Conservation (phyloP, 30 jellyfish, hydroid and myxozoan species). For the Phacellophora camtschatica region DNA sequence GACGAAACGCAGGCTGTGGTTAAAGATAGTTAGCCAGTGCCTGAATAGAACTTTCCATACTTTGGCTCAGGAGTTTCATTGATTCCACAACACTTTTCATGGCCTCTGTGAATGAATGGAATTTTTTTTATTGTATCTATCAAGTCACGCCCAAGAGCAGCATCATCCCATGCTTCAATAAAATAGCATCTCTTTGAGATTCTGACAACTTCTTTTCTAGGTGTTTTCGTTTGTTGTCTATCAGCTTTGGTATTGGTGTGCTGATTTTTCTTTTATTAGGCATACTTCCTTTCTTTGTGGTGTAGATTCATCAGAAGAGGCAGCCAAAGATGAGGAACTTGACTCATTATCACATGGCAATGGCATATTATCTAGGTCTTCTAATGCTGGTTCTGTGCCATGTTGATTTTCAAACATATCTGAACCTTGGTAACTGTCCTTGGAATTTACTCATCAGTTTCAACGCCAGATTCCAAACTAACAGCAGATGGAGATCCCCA, state of each 20-base stretch:
- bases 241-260: constrained; percentile 12
- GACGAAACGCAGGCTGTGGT: constrained; percentile 29
- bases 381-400: not conserved
- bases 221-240: constrained; percentile 53
- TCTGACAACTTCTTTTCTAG: constrained; percentile 41
- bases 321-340: not conserved
- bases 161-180: constrained; percentile 47
- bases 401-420: constrained; percentile 12
- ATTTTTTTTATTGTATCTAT: constrained; percentile 26
- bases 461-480: constrained; percentile 60
- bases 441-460: constrained; percentile 19
- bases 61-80: constrained; percentile 45
- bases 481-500: constrained; percentile 73
- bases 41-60: constrained; percentile 35
- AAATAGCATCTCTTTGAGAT: constrained; percentile 44
- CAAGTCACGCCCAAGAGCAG: constrained; percentile 46
- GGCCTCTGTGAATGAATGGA: constrained; percentile 53
- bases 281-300: not conserved
- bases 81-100: constrained; percentile 46
- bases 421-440: not conserved
- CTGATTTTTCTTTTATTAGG: not conserved
- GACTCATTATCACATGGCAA: not conserved
- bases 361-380: not conserved
- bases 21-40: constrained; percentile 29
- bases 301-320: not conserved